Evolutionary conservation across 2,888 invertebrate genomes (phyloP), one percentile per base, ranked within the genome.

Genomic region (Dynastes grantii): DNA sequence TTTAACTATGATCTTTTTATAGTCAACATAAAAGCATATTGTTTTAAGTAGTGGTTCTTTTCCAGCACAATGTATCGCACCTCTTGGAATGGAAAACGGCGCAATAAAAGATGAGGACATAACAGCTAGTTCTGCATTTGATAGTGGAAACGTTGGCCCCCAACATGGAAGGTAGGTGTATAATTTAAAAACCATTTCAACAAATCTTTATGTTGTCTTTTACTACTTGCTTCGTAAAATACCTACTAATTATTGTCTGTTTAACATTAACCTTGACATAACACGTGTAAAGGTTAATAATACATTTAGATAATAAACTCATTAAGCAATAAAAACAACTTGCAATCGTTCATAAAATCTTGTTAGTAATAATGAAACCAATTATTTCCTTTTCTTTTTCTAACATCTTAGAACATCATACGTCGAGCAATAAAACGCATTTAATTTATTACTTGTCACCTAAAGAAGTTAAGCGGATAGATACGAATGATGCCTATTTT

Each of bases 41-140:
- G 11, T 45, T 45, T 45, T 58, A 58, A 27, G 2, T 6, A 6
- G 53, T 53, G 13, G 6, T 58, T 58, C 27, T 67, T 73, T 83
- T 90, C 79, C 92, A 96, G 96, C 94, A 85, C 93, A 94, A 91
- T 96, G 96, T 90, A 93, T 92, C 86, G 92, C 92, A 81, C 93
- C 96, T 73, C 91, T 97, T 87, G 97, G 97, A 80, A 95, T 97
- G 96, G 95, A 96, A 90, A 93, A 93, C 83, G 94, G 95, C 80
- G 91, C 91, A 84, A 96, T 97, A 86, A 92, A 92, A 84, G 95
- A 97, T 90, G 91, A 91, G 85, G 95, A 95, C 88, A 93, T 97
- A 86, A 92, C 92, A 79, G 96, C 96, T 82, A 96, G 95, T 88
- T 96, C 96, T 65, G 94, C 95, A 83, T 96, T 95, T 90, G 95